Evolutionary conservation across 53 echinoderm and acorn worm genomes (phyloP).

Genomic region (Paelopatides confundens): DNA sequence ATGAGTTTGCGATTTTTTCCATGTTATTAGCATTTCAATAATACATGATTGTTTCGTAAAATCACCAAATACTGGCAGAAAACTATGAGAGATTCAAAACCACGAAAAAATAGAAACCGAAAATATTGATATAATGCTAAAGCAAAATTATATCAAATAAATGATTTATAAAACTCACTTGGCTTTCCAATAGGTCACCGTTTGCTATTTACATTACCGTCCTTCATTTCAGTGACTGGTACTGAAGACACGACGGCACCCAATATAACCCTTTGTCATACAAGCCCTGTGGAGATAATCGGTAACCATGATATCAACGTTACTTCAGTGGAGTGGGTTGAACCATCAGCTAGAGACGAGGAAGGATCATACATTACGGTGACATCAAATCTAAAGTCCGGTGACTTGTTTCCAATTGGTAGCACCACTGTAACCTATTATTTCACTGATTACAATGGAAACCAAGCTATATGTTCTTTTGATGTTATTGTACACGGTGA

Average conservation of each 20-base stretch:
- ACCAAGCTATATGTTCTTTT: not conserved
- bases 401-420: not conserved
- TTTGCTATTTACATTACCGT: no score
- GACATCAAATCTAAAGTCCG: not conserved
- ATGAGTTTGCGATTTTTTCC: no score
- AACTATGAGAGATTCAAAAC: no score
- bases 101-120: no score
- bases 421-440: not conserved
- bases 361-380: not conserved
- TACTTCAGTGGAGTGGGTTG: not conserved
- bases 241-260: conserved; percentile 2
- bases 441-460: not conserved
- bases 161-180: no score
- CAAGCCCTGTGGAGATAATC: not conserved
- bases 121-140: no score
- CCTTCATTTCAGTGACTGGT: no score
- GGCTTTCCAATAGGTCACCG: no score
- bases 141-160: no score
- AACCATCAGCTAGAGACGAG: conserved; percentile 14
- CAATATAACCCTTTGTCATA: not conserved
- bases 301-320: not conserved
- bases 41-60: no score
- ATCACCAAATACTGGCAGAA: no score
- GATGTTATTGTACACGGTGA: conserved; percentile 29
- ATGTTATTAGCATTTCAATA: no score